Evolutionary conservation across 2,113 vertebrate genomes (phyloP), one percentile per base, ranked within the genome.

Genomic region (Pipa parva): DNA sequence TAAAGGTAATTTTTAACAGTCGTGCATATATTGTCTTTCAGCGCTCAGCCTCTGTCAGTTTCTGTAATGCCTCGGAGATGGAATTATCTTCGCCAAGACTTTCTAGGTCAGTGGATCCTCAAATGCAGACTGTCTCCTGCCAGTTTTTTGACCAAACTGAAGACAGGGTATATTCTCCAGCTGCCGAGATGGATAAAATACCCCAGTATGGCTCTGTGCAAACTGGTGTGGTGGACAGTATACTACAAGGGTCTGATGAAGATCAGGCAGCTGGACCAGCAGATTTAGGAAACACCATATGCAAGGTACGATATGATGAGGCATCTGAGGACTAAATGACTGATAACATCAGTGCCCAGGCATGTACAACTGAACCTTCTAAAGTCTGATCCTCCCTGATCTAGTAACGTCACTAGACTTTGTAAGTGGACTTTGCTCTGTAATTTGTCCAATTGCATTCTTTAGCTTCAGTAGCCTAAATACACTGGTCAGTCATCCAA

Each of bases 301-400:
- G 77, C 75, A 92, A 92, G 91, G 91, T 91, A 82, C 73, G 81
- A 78, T 73, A 57, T 0, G 0, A 50, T 69, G 17, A 28, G 11
- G 11, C 8, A 24, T 2, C 33, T 33, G 49, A 21, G 51, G 42
- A 24, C 5, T 31, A 20, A 6, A 8, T 4, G 26, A 33, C 13
- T 49, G 63, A 39, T 22, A 11, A 18, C 58, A 18, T 7, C 48
- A 1, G 21, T 64, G 27, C 29, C 59, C 73, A 6, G 3, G 12
- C 37, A 48, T n/a, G n/a, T n/a, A n/a, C n/a, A n/a, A n/a, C n/a
- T n/a, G n/a, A n/a, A n/a, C n/a, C n/a, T n/a, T n/a, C n/a, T n/a
- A n/a, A n/a, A n/a, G n/a, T n/a, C n/a, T n/a, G n/a, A n/a, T n/a
- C n/a, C n/a, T n/a, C n/a, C n/a, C n/a, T n/a, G n/a, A n/a, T n/a